Percentiles rank a stretch among this genome's conserved stretches.
phyloP scores from a whole-genome alignment of 2,888 invertebrate genomes.

The Cephus pygmeus region DNA sequence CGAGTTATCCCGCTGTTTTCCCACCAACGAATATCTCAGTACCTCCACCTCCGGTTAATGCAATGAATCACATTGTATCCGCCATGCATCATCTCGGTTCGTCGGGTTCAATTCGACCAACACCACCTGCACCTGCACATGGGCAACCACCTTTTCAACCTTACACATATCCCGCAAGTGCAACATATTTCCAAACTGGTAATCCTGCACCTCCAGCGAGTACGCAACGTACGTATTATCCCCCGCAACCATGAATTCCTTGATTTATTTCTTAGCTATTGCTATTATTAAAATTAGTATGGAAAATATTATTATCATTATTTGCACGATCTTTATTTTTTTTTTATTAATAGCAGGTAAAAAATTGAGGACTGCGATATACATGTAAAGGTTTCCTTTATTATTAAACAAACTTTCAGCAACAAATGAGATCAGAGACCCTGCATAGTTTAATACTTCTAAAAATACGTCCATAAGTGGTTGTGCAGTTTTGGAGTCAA shows the following conservation, averaged over 20 bases:
- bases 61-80: slow-evolving; percentile 58
- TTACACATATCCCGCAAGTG: slow-evolving; percentile 56
- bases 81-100: slow-evolving; percentile 51
- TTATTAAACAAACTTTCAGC: slow-evolving; percentile 50
- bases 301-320: slow-evolving; percentile 15
- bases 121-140: slow-evolving; percentile 43
- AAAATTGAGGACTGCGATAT: slow-evolving; percentile 11
- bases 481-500: slow-evolving; percentile 52
- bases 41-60: slow-evolving; percentile 58
- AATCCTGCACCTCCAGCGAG: slow-evolving; percentile 50
- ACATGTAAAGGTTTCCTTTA: slow-evolving; percentile 61
- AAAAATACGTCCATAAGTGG: slow-evolving; percentile 52
- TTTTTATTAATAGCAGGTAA: slow-evolving; percentile 12
- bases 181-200: slow-evolving; percentile 54
- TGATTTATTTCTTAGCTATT: slow-evolving; percentile 10
- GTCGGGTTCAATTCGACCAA: slow-evolving; percentile 43
- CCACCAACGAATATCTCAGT: slow-evolving; percentile 60
- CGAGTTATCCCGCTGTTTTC: slow-evolving; percentile 58
- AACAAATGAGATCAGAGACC: slow-evolving; percentile 35
- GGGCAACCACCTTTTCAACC: slow-evolving; percentile 49
- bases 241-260: slow-evolving; percentile 49
- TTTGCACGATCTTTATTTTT: slow-evolving; percentile 11
- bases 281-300: slow-evolving; percentile 14
- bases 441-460: slow-evolving; percentile 36
- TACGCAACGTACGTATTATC: slow-evolving; percentile 55